Evolutionary conservation across 2,797 vertebrate genomes (phyloP), one percentile per base, ranked within the genome.

Genomic region (Apodemus agrarius): DNA sequence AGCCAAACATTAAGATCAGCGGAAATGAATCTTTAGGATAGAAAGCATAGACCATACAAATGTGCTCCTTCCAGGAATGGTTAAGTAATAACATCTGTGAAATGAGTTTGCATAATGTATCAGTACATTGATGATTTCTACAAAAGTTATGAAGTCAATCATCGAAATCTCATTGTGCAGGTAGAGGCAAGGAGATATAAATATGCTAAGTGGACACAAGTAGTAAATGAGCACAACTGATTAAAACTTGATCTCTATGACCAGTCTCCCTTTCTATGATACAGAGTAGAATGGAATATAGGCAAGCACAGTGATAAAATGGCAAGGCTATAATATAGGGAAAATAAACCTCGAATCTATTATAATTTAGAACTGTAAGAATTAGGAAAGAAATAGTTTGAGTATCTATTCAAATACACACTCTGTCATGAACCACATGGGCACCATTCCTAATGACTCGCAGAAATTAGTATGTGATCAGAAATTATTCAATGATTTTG

Each of bases 71-170:
- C 34, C 24, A 65, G 43, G 74, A n/a, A 37, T 80, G 43, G 4
- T 9, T 57, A 87, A 8, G 67, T 84, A n/a, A 29, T 63, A 59
- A 72, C 52, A 79, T 57, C 54, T 90, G 29, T 94, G 57, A 93
- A 67, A 34, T 80, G n/a, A 74, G 2, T 74, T 3, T 57, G 3
- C 21, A 59, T 37, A 46, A 76, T 72, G 19, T 0, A 57, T 63
- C 9, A 37, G 40, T 92, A 80, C 89, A 67, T 88, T 90, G 93
- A 17, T 65, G 52, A 85, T 82, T 90, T 90, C 79, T 43, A 80
- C 76, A 57, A n/a, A 49, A 94, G 54, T 3, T 0, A 37, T 46
- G 8, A 10, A 78, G 11, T 31, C 79, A 19, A 80, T 63, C 57
- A 34, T 67, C 7, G 74, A 78, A 78, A 84, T 86, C 9, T 4